Evolutionary conservation across 2,113 vertebrate genomes (phyloP).

Genomic region (Podarcis muralis): DNA sequence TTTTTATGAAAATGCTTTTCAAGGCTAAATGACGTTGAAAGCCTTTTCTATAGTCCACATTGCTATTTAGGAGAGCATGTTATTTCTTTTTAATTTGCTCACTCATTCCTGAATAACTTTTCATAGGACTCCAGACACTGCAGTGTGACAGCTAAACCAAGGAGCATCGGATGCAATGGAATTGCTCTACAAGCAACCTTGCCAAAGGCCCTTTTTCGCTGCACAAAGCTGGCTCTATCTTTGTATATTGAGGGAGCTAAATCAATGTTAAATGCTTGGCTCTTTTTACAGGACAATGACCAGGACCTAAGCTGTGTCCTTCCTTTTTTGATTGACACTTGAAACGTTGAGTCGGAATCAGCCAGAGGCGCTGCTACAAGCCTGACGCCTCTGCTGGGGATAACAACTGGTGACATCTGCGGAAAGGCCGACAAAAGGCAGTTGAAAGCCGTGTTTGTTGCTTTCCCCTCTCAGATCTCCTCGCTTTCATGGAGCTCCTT

Average conservation of each 20-base stretch:
- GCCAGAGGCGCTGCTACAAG: slow-evolving; percentile 97
- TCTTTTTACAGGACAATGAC: slow-evolving; percentile 98
- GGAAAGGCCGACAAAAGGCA: slow-evolving; percentile 96
- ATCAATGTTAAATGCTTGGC: slow-evolving; percentile 97
- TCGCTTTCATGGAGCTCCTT: slow-evolving; percentile 86
- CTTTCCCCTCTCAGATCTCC: slow-evolving; percentile 89
- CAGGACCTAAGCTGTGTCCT: slow-evolving; percentile 91
- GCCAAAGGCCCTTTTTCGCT: slow-evolving; percentile 91
- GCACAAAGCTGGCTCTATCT: slow-evolving; percentile 90
- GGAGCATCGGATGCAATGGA: slow-evolving; percentile 81
- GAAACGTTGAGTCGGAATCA: slow-evolving; percentile 95
- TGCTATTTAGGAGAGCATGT: slow-evolving; percentile 80
- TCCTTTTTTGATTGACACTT: slow-evolving; percentile 97
- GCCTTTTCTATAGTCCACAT: slow-evolving; percentile 67
- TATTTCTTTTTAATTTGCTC: slow-evolving; percentile 87
- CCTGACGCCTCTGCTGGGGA: slow-evolving; percentile 93
- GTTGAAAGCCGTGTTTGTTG: slow-evolving; percentile 96
- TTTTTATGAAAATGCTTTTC: slow-evolving; percentile 75
- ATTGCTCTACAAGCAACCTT: slow-evolving; percentile 98
- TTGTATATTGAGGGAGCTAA: slow-evolving; percentile 93
- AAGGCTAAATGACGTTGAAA: slow-evolving; percentile 81
- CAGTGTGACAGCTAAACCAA: slow-evolving; percentile 90
- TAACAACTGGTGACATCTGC: slow-evolving; percentile 99
- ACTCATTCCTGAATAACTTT: slow-evolving; percentile 86
- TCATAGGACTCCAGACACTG: slow-evolving; percentile 86